phyloP scores from a whole-genome alignment of 1,140 invertebrate species.

The Helicoverpa zea region DNA sequence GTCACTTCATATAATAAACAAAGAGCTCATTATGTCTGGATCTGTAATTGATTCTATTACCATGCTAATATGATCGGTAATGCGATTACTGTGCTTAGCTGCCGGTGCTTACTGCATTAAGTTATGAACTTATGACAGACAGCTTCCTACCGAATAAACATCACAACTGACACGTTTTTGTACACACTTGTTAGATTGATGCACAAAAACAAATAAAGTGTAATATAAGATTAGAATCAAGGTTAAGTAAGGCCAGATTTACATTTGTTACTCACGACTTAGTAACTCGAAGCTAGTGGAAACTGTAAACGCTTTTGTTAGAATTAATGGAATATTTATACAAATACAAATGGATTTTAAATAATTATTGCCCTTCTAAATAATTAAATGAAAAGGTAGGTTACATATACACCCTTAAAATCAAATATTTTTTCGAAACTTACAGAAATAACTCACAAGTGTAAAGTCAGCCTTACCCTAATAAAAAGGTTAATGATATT shows the following conservation, averaged over 20 bases:
- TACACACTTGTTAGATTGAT: neutral
- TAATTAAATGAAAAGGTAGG: no score
- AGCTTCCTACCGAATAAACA: neutral
- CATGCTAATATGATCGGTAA: slow-evolving; percentile 43
- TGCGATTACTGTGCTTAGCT: slow-evolving; percentile 33
- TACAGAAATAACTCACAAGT: neutral
- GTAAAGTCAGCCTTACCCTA: neutral
- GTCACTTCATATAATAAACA: slow-evolving; percentile 35
- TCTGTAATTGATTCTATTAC: slow-evolving; percentile 49
- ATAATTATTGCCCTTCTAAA: no score
- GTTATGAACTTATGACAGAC: neutral
- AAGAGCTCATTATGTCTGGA: slow-evolving; percentile 49
- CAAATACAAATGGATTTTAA: no score
- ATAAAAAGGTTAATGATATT: slow-evolving; percentile 13
- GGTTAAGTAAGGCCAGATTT: no score
- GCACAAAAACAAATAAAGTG: neutral
- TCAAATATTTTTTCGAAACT: neutral
- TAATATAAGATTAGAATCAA: no score
- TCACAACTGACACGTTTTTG: neutral
- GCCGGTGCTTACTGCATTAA: slow-evolving; percentile 10
- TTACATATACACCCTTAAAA: no score
- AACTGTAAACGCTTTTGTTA: no score
- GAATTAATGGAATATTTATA: no score
- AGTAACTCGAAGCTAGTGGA: no score
- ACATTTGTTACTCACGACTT: no score